A percentile compares a stretch with the other conserved stretches of the same genome.
phyloP scores from a whole-genome alignment of 2,888 invertebrate genomes.

The Melangyna quadrimaculata region DNA sequence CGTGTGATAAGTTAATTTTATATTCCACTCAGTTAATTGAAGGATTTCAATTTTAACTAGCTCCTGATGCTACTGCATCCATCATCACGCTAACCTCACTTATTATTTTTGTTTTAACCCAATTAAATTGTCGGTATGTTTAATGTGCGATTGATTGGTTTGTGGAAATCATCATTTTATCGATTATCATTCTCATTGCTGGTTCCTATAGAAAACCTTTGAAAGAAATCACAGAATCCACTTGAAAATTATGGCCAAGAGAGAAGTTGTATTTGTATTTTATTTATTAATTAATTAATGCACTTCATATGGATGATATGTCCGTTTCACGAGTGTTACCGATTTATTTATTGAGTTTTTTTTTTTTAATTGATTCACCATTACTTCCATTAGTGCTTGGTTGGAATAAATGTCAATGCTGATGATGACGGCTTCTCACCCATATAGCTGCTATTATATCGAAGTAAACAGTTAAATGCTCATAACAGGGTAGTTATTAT shows the following conservation, averaged over 20 bases:
- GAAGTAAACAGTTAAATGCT: conserved; percentile 59
- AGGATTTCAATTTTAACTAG: conserved; percentile 42
- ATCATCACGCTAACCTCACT: conserved; percentile 26
- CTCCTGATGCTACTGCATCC: not conserved
- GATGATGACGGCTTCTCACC: conserved; percentile 31
- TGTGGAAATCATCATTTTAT: conserved; percentile 12
- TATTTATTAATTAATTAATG: conserved; percentile 69
- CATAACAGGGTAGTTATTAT: conserved; percentile 56
- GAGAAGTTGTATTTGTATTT: conserved; percentile 34
- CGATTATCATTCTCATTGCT: not conserved
- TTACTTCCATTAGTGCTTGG: not conserved
- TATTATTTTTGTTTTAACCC: not conserved
- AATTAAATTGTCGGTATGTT: conserved; percentile 18
- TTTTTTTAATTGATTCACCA: not conserved
- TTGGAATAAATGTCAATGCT: not conserved
- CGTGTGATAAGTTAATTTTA: conserved; percentile 48
- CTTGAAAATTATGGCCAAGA: conserved; percentile 44
- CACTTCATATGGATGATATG: conserved; percentile 61
- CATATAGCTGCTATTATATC: conserved; percentile 46
- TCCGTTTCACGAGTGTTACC: conserved; percentile 51
- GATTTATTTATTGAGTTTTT: not conserved
- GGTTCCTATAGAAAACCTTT: conserved; percentile 17
- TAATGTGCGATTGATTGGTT: conserved; percentile 23
- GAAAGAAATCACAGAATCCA: conserved; percentile 38
- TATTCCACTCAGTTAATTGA: conserved; percentile 46